These are phyloP conservation scores for Catagonus wagneri DNA, from an alignment of 2,113 vertebrate species.

Conservation along the genomic window DNA sequence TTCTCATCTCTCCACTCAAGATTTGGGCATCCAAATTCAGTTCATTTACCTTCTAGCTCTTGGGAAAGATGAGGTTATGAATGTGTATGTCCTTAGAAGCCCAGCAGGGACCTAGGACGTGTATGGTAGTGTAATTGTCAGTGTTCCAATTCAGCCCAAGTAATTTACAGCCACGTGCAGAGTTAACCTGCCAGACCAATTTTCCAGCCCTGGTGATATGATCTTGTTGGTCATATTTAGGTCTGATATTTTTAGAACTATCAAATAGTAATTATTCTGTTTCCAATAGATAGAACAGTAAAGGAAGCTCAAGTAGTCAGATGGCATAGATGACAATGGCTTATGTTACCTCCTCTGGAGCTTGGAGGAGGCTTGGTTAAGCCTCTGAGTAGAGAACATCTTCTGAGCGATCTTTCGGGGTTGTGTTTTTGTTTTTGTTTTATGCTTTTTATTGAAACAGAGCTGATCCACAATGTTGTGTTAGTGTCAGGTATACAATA, in stretches of 20 bases:
- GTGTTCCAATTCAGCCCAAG: not conserved
- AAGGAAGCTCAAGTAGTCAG: not conserved
- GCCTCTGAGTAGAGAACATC: not conserved
- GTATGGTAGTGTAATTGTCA: not conserved
- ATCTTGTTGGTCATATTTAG: not conserved
- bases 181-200: not conserved
- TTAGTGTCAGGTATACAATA: no score
- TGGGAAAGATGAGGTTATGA: not conserved
- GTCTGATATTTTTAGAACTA: constrained; percentile 29
- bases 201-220: not conserved
- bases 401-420: not conserved
- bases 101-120: not conserved
- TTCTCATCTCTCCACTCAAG: not conserved
- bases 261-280: constrained; percentile 23
- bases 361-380: not conserved
- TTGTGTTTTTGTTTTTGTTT: not conserved
- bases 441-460: no score
- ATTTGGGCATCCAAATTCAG: constrained; percentile 11
- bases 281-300: not conserved
- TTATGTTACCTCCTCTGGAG: not conserved
- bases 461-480: no score
- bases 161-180: not conserved
- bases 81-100: not conserved
- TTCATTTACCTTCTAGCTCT: not conserved
- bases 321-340: not conserved